These are phyloP conservation scores for Melanostigma gelatinosum DNA, from an alignment of 2,113 vertebrate species.

Conservation along the genomic window DNA sequence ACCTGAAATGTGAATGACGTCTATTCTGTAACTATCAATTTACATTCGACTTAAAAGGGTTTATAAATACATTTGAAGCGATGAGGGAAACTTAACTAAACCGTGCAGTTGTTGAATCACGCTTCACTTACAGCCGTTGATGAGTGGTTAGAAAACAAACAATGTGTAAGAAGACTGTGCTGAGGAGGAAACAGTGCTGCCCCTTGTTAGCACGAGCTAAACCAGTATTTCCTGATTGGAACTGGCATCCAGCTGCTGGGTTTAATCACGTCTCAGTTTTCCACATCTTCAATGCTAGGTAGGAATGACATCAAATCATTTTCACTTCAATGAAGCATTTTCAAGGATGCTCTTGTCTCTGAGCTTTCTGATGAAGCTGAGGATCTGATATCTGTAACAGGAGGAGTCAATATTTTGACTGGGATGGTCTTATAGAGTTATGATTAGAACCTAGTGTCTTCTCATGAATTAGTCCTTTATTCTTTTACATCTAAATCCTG, in stretches of 20 bases:
- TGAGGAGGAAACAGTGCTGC: background rate
- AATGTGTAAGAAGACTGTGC: background rate
- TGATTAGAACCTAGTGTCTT: background rate
- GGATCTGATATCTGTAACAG: background rate
- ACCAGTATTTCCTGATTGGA: conserved; percentile 5
- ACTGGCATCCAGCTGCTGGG: background rate
- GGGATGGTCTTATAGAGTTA: background rate
- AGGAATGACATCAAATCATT: background rate
- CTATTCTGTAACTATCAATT: background rate
- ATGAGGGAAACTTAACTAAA: background rate
- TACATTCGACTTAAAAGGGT: background rate
- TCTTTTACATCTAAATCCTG: background rate
- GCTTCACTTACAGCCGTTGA: background rate
- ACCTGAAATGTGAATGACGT: background rate
- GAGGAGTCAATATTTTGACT: background rate
- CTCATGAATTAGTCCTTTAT: background rate
- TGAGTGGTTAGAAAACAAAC: background rate
- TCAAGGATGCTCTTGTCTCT: background rate
- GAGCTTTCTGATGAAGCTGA: background rate
- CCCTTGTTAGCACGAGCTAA: background rate
- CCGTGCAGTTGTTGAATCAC: background rate
- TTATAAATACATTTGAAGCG: background rate
- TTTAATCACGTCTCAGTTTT: conserved; percentile 1
- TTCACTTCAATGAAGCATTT: background rate
- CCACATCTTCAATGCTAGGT: background rate